phyloP scores from a whole-genome alignment of 1,140 invertebrate genomes.

The Ceratina japonica region DNA sequence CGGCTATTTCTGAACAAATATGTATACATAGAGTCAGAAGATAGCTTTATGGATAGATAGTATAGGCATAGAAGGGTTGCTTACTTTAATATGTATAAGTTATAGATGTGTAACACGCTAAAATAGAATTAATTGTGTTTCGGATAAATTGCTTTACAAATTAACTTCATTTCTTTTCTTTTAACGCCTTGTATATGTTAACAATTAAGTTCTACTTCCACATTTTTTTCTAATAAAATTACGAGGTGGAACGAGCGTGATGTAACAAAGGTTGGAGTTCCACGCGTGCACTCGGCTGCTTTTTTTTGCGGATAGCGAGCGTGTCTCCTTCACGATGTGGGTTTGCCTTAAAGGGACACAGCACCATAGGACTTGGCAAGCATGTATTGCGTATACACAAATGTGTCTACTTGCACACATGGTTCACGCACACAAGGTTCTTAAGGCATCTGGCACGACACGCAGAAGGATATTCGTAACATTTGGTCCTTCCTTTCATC shows the following conservation, averaged over 20 bases:
- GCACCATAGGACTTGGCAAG: slow-evolving; percentile 32
- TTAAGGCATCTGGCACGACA: slow-evolving; percentile 64
- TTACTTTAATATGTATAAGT: too few relatives aligned
- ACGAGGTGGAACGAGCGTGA: slow-evolving; percentile 27
- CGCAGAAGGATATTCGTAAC: slow-evolving; percentile 64
- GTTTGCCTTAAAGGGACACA: slow-evolving; percentile 37
- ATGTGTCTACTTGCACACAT: slow-evolving; percentile 17
- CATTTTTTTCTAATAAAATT: neutral
- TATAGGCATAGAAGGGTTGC: neutral
- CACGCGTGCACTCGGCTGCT: neutral
- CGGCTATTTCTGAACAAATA: neutral
- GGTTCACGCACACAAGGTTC: slow-evolving; percentile 48
- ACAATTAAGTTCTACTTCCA: neutral
- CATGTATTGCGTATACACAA: slow-evolving; percentile 1
- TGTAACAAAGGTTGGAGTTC: slow-evolving; percentile 24
- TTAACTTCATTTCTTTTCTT: neutral
- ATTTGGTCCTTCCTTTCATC: slow-evolving; percentile 45
- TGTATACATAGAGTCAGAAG: neutral
- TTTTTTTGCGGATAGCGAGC: neutral
- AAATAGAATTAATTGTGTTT: too few relatives aligned
- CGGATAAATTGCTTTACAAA: too few relatives aligned
- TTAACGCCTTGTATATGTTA: neutral
- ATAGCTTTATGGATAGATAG: neutral
- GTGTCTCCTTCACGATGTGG: slow-evolving; percentile 22
- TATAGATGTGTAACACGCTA: too few relatives aligned